Evolutionary conservation across 2,113 vertebrate species (phyloP).

Genomic region (Hassar affinis): DNA sequence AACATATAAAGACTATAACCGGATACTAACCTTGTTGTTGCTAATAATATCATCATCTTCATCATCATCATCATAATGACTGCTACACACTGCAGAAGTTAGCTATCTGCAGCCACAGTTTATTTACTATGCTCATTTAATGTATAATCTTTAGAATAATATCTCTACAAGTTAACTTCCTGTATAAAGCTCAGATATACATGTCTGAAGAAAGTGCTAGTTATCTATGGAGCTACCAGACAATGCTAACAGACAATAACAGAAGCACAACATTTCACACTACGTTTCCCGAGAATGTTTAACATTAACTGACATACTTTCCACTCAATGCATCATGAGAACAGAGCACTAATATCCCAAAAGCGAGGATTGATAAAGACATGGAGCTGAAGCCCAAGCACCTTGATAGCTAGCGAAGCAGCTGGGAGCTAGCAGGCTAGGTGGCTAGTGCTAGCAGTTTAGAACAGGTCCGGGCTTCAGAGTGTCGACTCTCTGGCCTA

Average conservation of each 20-base stretch:
- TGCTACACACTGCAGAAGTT: neutral
- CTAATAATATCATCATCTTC: too few relatives aligned
- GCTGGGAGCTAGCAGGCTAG: constrained; percentile 44
- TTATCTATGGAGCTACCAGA: neutral
- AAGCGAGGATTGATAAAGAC: neutral
- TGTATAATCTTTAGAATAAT: neutral
- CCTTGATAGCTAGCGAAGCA: constrained; percentile 35
- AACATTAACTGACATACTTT: constrained; percentile 5
- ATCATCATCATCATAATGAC: too few relatives aligned
- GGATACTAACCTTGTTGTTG: neutral
- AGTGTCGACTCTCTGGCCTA: constrained; percentile 37
- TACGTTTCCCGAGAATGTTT: neutral
- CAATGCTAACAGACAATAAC: constrained; percentile 40
- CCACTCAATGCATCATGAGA: constrained; percentile 6
- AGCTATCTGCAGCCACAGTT: neutral
- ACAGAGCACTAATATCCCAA: neutral
- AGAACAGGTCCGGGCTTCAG: constrained; percentile 19
- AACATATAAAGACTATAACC: neutral
- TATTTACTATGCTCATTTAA: neutral
- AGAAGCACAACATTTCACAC: constrained; percentile 30
- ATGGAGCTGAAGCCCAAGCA: constrained; percentile 32
- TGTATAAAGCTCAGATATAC: neutral
- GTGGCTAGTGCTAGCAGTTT: constrained; percentile 25
- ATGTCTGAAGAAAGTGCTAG: neutral
- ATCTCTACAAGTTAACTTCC: neutral